These are phyloP conservation scores for Chelonia mydas DNA, from an alignment of 2,797 vertebrate species.

Conservation along the genomic window DNA sequence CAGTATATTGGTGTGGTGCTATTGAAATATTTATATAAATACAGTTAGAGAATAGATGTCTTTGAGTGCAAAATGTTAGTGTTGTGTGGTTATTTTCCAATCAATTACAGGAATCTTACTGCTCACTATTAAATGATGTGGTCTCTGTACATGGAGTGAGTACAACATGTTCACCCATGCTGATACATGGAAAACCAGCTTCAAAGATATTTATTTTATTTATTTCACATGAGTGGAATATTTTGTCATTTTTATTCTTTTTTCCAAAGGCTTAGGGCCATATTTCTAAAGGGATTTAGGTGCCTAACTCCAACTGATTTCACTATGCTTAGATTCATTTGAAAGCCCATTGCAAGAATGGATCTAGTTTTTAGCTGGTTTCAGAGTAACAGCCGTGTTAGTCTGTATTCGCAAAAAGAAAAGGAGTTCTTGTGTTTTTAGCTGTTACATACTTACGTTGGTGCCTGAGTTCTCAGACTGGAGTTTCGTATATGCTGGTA, in stretches of 20 bases:
- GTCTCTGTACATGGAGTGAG: rapidly evolving
- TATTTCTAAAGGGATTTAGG: background rate
- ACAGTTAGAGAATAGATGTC: background rate
- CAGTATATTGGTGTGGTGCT: background rate
- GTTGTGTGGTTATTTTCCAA: background rate
- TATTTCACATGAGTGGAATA: background rate
- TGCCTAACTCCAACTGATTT: background rate
- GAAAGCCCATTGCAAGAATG: background rate
- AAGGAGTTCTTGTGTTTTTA: too few relatives aligned
- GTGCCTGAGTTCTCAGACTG: background rate
- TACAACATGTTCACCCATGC: background rate
- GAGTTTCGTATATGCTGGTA: background rate
- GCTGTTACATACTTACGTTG: background rate
- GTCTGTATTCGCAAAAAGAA: too few relatives aligned
- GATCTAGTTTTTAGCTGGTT: background rate
- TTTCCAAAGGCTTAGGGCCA: background rate
- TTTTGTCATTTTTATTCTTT: background rate
- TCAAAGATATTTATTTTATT: background rate
- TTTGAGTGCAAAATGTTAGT: background rate
- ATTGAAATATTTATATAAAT: background rate
- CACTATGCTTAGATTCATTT: background rate
- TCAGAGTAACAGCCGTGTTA: too few relatives aligned
- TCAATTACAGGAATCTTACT: background rate
- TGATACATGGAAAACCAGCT: background rate
- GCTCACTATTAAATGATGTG: background rate